Base-by-base conservation (phyloP, 2,113 vertebrate species). In the Ceyx cyanopectus region DNA sequence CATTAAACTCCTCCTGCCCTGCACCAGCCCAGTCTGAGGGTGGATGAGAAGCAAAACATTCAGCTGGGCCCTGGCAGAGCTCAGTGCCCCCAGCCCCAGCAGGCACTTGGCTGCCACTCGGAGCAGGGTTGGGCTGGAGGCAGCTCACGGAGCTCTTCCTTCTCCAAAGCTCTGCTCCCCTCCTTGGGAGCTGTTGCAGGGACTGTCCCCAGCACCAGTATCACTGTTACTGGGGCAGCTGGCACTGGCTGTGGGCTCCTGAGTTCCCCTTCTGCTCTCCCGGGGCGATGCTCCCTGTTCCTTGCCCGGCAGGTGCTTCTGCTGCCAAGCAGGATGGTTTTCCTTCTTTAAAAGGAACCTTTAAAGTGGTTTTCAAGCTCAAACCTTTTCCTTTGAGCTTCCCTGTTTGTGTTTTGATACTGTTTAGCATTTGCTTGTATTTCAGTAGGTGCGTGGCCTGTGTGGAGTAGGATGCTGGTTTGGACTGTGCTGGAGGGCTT, bases 161-260 rank as follows among this genome's bases (percentile, higher is more conserved):
- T 51, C 51, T 43, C 57, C 10, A 1, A 57, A 77, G 5, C 11
- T 1, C 6, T 4, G 30, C 22, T 58, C 24, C 21, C n/a, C 26
- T 74, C 45, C 53, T 34, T 3, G 9, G 20, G 41, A 30, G 57
- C 17, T 40, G 48, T 9, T 10, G 19, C 29, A 18, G 66, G 72
- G 65, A 53, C 40, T 3, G 18, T n/a, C 8, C 4, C 8, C 1
- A 0, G 0, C 67, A 75, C 65, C 18, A 76, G 51, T 50, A 45
- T 3, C 60, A 5, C 0, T 0, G 2, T 66, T 8, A 20, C 68
- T 30, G 6, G 69, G 69, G 41, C 43, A 34, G 21, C 37, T 62
- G 30, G 34, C 0, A 0, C 37, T 3, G 16, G 37, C 41, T 48
- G 66, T 0, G 8, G 29, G 66, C 29, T 81, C 60, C 65, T 40